These are phyloP conservation scores for Drosophila siamana DNA, from an alignment of 2,888 invertebrate species.

Conservation along the genomic window DNA sequence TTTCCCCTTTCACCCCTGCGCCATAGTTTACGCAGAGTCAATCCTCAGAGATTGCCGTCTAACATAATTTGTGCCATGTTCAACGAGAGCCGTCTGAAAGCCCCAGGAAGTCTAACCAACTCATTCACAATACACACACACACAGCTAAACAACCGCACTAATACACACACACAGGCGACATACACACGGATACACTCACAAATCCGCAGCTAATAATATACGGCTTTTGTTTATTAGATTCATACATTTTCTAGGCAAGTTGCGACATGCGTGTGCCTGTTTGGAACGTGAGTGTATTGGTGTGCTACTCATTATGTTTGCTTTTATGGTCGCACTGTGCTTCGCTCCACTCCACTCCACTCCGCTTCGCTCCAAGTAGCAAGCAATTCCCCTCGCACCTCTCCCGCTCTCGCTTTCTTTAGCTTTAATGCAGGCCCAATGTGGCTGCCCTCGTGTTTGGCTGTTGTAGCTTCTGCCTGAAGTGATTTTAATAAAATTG, in stretches of 20 bases:
- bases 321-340: slow-evolving; percentile 67
- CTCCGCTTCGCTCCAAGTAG: slow-evolving; percentile 36
- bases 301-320: slow-evolving; percentile 68
- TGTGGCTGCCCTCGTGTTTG: slow-evolving; percentile 1
- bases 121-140: slow-evolving; percentile 47
- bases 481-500: slow-evolving; percentile 81
- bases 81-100: slow-evolving; percentile 47
- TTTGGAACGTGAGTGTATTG: slow-evolving; percentile 42
- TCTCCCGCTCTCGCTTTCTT: too few relatives aligned
- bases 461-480: slow-evolving; percentile 51
- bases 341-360: slow-evolving; percentile 43
- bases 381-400: slow-evolving; percentile 5
- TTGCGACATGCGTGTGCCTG: slow-evolving; percentile 46
- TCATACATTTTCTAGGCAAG: slow-evolving; percentile 74
- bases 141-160: background rate
- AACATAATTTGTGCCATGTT: slow-evolving; percentile 78
- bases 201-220: slow-evolving; percentile 78
- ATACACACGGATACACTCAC: slow-evolving; percentile 19
- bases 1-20: background rate
- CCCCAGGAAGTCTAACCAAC: slow-evolving; percentile 57
- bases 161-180: slow-evolving; percentile 6
- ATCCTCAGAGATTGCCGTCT: slow-evolving; percentile 78
- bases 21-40: slow-evolving; percentile 56
- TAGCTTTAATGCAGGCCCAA: slow-evolving; percentile 5
- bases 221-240: slow-evolving; percentile 82